Evolutionary conservation across 2,797 vertebrate species (phyloP), one percentile per base, ranked within the genome.

Genomic region (Sphenopsis melanotis): DNA sequence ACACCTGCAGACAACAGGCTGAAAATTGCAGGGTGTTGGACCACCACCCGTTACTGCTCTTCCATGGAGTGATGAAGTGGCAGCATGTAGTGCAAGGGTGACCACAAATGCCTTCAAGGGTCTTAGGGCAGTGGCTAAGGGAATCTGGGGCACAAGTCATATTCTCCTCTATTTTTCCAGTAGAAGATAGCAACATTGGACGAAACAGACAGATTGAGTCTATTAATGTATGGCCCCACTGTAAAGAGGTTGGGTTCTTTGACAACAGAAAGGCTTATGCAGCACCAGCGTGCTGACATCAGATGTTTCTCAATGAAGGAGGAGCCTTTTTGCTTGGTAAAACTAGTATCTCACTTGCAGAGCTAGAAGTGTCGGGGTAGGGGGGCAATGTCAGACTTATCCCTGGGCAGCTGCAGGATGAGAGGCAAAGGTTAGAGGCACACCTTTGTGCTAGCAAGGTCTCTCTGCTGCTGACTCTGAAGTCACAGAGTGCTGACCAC

Each of bases 311-410:
- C 29, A n/a, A 15, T n/a, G 37, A 59, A 57, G 46, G 9, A 52
- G 9, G 13, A 68, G 9, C 19, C 9, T 29, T 44, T 68, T 29
- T 24, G 6, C 29, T n/a, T 12, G 27, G 27, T 39, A 44, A 23
- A 20, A 16, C 19, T 29, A 29, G 4, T 44, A 19, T 16, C 10
- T 59, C 27, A 50, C 18, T 52, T 20, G 15, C 29, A 39, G 46
- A 52, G 27, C 10, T 66, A 13, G 27, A 42, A 27, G 15, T 52
- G n/a, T 37, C 0, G 0, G 15, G n/a, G 15, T 4, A 29, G 37
- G 37, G 27, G 27, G 15, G 22, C 10, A 23, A n/a, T 19, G 15
- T 59, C 44, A 52, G n/a, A 4, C 52, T 44, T 27, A 20, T 50
- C 11, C 44, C 10, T 24, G 46, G 8, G 5, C 46, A 37, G 32